Evolutionary conservation across 2,113 vertebrate species (phyloP), one percentile per base, ranked within the genome.

Genomic region (Phaetusa simplex): DNA sequence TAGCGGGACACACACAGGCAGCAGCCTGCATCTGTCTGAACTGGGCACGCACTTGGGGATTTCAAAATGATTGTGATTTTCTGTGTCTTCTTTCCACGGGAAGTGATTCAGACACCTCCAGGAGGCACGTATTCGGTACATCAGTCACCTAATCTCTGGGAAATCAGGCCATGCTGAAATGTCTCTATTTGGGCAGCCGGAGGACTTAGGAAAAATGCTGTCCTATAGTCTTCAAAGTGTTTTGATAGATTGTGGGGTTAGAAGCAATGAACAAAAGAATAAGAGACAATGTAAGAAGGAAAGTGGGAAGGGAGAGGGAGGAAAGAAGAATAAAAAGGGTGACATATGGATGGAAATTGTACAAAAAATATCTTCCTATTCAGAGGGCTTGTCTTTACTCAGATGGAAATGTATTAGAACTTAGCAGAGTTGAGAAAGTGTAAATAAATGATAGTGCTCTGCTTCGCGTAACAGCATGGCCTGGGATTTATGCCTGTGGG

Each of bases 81-180:
- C 32, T 45, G 53, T 45, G 52, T 66, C 66, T 89, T 91, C 67
- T 71, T 93, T 85, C 78, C 47, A 66, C 6, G 27, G 78, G 66
- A 95, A 93, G 66, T 94, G 91, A 93, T 93, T 96, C 94, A 95
- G 89, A 89, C 56, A 88, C 70, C 62, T 96, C 10, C 24, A 86
- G 78, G 74, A 97, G 71, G 42, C 62, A 73, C 1, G 19, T 59
- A 74, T 82, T 88, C 0, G 9, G 56, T 65, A 78, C 53, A 58
- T 62, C 78, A 76, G 71, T 85, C 71, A 71, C 59, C 47, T 85
- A 38, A 87, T 53, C 66, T 76, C 62, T 82, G 66, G 74, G 67
- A 95, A 88, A 90, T 30, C 27, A 77, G 55, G 38, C 55, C 65
- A 36, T 50, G 62, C 12, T 80, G 82, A 96, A 93, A 88, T 30